Base-by-base conservation (phyloP, 2,113 vertebrate genomes). In the Eira barbara region DNA sequence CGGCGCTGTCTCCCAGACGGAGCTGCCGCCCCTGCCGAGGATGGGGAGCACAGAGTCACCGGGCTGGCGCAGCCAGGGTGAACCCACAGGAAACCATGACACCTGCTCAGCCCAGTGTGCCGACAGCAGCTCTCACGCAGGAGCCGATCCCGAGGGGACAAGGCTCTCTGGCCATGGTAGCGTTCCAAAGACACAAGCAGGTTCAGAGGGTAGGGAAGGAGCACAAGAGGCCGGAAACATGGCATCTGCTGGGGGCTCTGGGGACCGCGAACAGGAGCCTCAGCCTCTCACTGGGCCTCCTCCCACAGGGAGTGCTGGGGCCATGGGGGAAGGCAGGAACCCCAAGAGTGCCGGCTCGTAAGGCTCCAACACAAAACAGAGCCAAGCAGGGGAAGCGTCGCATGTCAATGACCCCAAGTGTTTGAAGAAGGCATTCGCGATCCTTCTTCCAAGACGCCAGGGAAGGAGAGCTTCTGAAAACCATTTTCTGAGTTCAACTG, bases 341-440 rank as follows among this genome's bases (percentile, higher is more conserved):
- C 65, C 88, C 4, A 1, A 17, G 45, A 34, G 42, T 0, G 9
- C 0, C 0, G 0, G 17, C 3, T 6, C n/a, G 17, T 8, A 0
- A 71, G 12, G 39, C 6, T 39, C n/a, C 42, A n/a, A 36, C 7
- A 29, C 8, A 20, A 88, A 61, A 27, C 0, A 0, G 36, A 81
- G 87, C 29, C 9, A 9, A 21, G 14, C 0, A 17, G 55, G 34
- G 4, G 11, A 5, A 9, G 52, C 31, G 14, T 3, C 13, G 0
- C 21, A 42, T 14, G 67, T 82, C 63, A 73, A 3, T 0, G 1
- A 31, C 27, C 65, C 49, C 2, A 18, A 0, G 4, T 2, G 1
- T 21, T 25, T 4, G 39, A 71, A 36, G n/a, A 31, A 36, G 29
- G 65, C 23, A 12, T 21, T 9, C 47, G 29, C 29, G 10, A 17